phyloP scores from a whole-genome alignment of 2,888 invertebrate genomes.

The Macaria liturata region DNA sequence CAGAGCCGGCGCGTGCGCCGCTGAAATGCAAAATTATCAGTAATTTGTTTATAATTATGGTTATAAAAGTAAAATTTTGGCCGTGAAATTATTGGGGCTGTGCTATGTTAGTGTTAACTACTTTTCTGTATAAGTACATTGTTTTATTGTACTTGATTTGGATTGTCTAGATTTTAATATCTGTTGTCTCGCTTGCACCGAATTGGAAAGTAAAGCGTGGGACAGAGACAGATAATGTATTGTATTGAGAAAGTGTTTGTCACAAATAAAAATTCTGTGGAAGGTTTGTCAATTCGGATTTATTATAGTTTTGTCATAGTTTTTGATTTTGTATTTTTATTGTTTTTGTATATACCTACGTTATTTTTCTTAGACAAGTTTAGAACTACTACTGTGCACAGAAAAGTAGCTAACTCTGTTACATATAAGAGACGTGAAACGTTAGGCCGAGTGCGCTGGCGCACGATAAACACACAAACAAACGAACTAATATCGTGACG shows the following conservation, averaged over 20 bases:
- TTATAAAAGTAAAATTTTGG: conserved; percentile 1
- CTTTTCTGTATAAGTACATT: background rate
- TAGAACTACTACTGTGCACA: background rate
- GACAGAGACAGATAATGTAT: no score
- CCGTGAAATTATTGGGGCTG: conserved; percentile 1
- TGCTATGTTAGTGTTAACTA: background rate
- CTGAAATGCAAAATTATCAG: background rate
- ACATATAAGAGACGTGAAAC: background rate
- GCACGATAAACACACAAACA: conserved; percentile 9
- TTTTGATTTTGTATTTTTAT: background rate
- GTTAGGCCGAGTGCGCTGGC: conserved; percentile 7
- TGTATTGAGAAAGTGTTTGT: no score
- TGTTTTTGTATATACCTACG: background rate
- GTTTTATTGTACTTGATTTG: no score
- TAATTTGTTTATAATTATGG: background rate
- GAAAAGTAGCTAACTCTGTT: background rate
- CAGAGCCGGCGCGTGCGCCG: conserved; percentile 1
- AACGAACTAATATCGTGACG: background rate
- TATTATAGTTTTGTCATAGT: no score
- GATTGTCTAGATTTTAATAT: no score
- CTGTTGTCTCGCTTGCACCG: no score
- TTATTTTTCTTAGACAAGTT: background rate
- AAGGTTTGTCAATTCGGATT: no score
- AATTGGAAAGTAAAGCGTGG: no score
- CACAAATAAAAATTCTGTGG: no score